Conservation (phyloP, 1,140 invertebrate species). For the Ditylenchus dipsaci region DNA sequence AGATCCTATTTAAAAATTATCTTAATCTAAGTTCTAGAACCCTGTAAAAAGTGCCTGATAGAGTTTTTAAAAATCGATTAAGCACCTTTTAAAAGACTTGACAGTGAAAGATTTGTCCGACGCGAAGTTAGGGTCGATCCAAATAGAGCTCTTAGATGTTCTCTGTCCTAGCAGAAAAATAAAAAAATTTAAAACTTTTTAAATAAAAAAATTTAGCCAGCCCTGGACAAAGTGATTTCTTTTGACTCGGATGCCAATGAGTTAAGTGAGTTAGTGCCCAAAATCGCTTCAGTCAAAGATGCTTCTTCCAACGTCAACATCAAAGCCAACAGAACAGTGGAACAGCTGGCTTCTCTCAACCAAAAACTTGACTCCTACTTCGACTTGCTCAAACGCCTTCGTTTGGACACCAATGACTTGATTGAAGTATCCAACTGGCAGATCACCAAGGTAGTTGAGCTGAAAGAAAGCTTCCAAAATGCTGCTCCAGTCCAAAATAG, state of each 20-base stretch:
- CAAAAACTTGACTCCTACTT: constrained; percentile 33
- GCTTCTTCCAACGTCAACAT: constrained; percentile 30
- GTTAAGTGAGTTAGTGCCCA: constrained; percentile 16
- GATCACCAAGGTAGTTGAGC: constrained; percentile 13
- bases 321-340: constrained; percentile 24
- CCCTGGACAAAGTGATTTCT: constrained; percentile 22
- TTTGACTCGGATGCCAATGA: constrained; percentile 30
- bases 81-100: background rate
- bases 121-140: no score
- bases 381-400: constrained; percentile 13
- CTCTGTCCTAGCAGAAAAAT: no score
- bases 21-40: no score
- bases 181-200: background rate
- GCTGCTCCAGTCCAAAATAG: constrained; percentile 24
- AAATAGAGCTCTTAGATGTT: no score
- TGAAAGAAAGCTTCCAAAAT: constrained; percentile 27
- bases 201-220: constrained; percentile 24
- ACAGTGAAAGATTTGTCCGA: background rate
- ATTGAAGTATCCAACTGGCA: constrained; percentile 31
- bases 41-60: no score
- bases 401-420: constrained; percentile 32
- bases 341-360: constrained; percentile 34
- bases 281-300: constrained; percentile 17
- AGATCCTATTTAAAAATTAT: no score
- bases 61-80: no score